These are phyloP conservation scores for Scarus forsteni DNA, from an alignment of 2,797 vertebrate genomes.

Conservation along the genomic window DNA sequence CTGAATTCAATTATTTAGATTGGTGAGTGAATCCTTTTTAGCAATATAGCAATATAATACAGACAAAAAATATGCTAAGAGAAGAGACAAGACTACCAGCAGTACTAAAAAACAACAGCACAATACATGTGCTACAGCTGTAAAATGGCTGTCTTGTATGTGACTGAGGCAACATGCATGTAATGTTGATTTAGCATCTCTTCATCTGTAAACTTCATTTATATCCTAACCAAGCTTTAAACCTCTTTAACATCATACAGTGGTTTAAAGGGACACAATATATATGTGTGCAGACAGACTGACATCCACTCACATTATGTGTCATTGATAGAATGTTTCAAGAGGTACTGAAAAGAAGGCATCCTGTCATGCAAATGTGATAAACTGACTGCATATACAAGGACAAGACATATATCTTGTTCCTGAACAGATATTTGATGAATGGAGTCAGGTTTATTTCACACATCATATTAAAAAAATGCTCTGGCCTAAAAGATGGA, in stretches of 20 bases:
- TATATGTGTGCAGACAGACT: constrained; percentile 31
- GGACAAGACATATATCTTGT: constrained; percentile 27
- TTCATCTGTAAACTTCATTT: constrained; percentile 2
- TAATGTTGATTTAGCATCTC: not conserved
- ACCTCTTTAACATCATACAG: constrained; percentile 6
- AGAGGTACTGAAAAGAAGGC: constrained; percentile 50
- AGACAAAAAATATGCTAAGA: not conserved
- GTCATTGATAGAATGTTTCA: constrained; percentile 57
- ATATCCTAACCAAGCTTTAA: too few relatives aligned
- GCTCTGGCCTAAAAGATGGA: not conserved
- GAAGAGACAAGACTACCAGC: not conserved
- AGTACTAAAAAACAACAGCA: too few relatives aligned
- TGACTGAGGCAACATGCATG: too few relatives aligned
- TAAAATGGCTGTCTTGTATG: constrained; percentile 17
- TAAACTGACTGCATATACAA: constrained; percentile 37
- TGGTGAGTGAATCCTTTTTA: too few relatives aligned
- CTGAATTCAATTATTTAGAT: too few relatives aligned
- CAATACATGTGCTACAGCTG: too few relatives aligned
- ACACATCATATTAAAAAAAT: constrained; percentile 29
- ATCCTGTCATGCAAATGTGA: constrained; percentile 49
- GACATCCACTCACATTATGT: constrained; percentile 37
- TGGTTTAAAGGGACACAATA: constrained; percentile 47
- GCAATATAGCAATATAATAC: not conserved
- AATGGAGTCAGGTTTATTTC: constrained; percentile 21
- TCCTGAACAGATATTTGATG: constrained; percentile 5